Percentiles rank a stretch among this genome's conserved stretches.
phyloP scores from a whole-genome alignment of 2,113 vertebrate genomes.

The Lipotes vexillifer region DNA sequence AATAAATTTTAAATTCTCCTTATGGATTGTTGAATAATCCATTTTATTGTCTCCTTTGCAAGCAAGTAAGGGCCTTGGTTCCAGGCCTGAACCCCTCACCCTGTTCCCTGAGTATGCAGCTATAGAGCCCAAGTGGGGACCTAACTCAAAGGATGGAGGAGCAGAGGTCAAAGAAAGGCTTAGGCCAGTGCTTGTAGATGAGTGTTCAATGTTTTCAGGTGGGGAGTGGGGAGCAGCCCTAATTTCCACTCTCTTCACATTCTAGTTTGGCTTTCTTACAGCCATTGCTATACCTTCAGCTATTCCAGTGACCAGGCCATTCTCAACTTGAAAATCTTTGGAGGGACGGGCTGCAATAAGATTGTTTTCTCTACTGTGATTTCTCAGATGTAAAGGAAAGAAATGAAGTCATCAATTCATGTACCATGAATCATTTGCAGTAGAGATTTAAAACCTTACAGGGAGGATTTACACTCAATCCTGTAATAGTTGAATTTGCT shows the following conservation, averaged over 20 bases:
- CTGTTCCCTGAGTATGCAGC: neutral
- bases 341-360: neutral
- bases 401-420: neutral
- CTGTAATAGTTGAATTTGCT: neutral
- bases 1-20: neutral
- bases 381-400: constrained; percentile 3
- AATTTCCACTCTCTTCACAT: neutral
- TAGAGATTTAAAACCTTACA: neutral
- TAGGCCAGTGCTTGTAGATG: neutral
- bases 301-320: neutral
- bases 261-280: neutral
- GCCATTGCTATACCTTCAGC: neutral
- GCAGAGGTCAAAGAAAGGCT: neutral
- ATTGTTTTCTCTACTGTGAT: neutral
- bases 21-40: neutral
- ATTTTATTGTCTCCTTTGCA: neutral
- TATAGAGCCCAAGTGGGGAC: neutral
- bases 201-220: neutral
- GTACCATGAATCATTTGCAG: neutral
- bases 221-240: no score
- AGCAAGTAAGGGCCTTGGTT: neutral
- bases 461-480: neutral
- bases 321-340: neutral
- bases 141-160: neutral
- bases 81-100: neutral